Conservation (phyloP, 1,140 invertebrate genomes). For the Helicoverpa zea region DNA sequence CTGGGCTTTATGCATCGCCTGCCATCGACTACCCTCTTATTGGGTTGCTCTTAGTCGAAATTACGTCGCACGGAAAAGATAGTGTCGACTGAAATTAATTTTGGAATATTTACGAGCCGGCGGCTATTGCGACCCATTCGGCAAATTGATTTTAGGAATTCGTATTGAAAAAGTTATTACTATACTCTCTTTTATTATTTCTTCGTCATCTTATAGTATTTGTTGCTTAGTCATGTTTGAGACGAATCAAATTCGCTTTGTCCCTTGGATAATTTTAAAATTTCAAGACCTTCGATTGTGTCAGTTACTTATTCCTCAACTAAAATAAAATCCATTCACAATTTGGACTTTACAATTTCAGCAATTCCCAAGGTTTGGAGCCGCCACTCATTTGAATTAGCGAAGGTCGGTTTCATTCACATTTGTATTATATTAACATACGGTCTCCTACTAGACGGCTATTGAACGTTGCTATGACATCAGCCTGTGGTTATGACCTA, state of each 20-base stretch:
- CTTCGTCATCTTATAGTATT: too few relatives aligned
- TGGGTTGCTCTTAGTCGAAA: slow-evolving; percentile 33
- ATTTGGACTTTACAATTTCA: slow-evolving; percentile 21
- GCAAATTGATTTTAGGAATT: not conserved
- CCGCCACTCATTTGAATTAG: slow-evolving; percentile 14
- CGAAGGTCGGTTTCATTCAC: slow-evolving; percentile 39
- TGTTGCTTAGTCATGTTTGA: too few relatives aligned
- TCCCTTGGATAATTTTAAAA: too few relatives aligned
- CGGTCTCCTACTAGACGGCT: slow-evolving; percentile 17
- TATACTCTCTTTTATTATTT: too few relatives aligned
- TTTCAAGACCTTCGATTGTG: too few relatives aligned
- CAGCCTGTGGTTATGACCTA: slow-evolving; percentile 27
- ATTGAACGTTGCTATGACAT: slow-evolving; percentile 34
- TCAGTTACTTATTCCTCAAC: slow-evolving; percentile 5
- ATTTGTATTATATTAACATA: slow-evolving; percentile 27
- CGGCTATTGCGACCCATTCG: not conserved
- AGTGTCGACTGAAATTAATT: slow-evolving; percentile 32
- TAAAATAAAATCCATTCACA: slow-evolving; percentile 5
- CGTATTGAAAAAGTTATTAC: not conserved
- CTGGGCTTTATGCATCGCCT: slow-evolving; percentile 36
- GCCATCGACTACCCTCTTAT: slow-evolving; percentile 17
- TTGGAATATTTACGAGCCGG: slow-evolving; percentile 15
- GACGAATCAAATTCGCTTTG: too few relatives aligned
- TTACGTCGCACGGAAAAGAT: slow-evolving; percentile 29
- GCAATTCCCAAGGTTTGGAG: slow-evolving; percentile 13